These are phyloP conservation scores for Trichomycterus rosablanca DNA, from an alignment of 2,113 vertebrate genomes.

Conservation along the genomic window DNA sequence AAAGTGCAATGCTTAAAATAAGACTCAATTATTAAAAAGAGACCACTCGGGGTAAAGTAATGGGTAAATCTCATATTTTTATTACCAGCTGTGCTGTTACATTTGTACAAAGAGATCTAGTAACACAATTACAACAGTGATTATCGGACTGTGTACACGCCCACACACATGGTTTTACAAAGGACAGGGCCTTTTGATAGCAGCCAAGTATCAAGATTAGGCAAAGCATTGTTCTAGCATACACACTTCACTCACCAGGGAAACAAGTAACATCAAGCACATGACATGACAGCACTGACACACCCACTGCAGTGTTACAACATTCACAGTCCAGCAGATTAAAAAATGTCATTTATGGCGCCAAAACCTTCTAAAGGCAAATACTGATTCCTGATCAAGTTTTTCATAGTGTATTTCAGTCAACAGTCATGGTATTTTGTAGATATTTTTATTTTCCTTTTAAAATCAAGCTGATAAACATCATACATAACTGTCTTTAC, in stretches of 20 bases:
- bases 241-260: constrained; percentile 21
- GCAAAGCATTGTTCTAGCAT: constrained; percentile 6
- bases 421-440: no score
- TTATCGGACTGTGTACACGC: constrained; percentile 18
- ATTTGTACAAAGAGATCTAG: constrained; percentile 46
- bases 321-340: constrained; percentile 38
- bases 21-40: no score
- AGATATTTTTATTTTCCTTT: no score
- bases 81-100: constrained; percentile 36
- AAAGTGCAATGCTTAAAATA: no score
- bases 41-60: no score
- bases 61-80: constrained; percentile 40
- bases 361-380: neutral
- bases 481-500: no score
- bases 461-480: no score
- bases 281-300: constrained; percentile 26
- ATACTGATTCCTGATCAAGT: no score
- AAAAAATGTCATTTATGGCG: neutral
- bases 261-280: constrained; percentile 18
- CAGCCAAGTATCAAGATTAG: neutral
- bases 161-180: constrained; percentile 11
- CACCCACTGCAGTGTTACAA: constrained; percentile 12
- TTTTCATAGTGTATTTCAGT: no score
- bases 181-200: neutral
- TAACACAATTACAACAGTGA: constrained; percentile 39